A percentile compares a stretch with the other conserved stretches of the same genome.
phyloP scores from a whole-genome alignment of 2,888 invertebrate genomes.

The Eucriotettix oculatus region DNA sequence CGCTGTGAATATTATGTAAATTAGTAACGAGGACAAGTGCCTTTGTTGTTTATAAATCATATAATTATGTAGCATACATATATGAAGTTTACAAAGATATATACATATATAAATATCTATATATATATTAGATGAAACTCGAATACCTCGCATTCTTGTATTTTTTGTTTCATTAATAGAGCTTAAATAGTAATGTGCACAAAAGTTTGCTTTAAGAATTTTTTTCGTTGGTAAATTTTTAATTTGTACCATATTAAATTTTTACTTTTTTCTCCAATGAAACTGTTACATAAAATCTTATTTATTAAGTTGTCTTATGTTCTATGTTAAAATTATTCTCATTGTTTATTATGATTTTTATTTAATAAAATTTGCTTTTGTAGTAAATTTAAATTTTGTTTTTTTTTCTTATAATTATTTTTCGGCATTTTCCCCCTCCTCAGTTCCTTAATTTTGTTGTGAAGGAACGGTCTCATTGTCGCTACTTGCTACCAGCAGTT shows the following conservation, averaged over 20 bases:
- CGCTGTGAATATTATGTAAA: background rate
- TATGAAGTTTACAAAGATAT: too few species aligned
- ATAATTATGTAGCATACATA: too few species aligned
- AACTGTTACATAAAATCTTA: background rate
- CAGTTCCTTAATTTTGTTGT: background rate
- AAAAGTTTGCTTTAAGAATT: background rate
- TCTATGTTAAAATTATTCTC: background rate
- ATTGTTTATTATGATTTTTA: slow-evolving; percentile 1
- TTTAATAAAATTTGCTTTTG: background rate
- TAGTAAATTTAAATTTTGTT: background rate
- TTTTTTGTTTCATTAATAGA: background rate
- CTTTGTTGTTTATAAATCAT: background rate
- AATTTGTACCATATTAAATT: background rate
- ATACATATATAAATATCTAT: background rate
- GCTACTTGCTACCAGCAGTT: too few species aligned
- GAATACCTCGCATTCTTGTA: background rate
- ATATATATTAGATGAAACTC: background rate
- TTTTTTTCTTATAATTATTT: background rate
- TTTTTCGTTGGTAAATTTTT: background rate
- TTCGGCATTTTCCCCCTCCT: background rate
- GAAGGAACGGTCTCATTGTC: too few species aligned
- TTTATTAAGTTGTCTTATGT: slow-evolving; percentile 1
- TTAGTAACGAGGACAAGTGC: background rate
- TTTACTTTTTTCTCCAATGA: background rate
- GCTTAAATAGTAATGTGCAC: background rate